Conservation (phyloP, 2,797 vertebrate species). For the Gila robusta region DNA sequence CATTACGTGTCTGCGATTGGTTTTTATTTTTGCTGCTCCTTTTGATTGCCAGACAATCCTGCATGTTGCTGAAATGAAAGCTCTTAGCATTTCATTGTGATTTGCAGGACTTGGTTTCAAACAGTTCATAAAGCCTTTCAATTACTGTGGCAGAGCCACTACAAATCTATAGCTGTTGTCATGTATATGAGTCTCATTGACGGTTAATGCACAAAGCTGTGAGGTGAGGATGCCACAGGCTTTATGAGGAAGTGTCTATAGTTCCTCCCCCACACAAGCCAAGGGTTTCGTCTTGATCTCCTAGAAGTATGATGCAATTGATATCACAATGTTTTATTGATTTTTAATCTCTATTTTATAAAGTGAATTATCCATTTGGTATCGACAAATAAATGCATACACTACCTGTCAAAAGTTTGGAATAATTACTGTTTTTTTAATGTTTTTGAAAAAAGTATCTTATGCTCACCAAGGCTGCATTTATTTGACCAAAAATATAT, state of each 20-base stretch:
- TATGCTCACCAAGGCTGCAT: background rate
- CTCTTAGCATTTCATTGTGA: slow-evolving; percentile 71
- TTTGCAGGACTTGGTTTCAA: slow-evolving; percentile 78
- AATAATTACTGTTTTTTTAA: background rate
- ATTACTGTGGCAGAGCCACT: slow-evolving; percentile 82
- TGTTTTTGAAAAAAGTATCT: background rate
- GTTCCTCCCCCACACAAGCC: slow-evolving; percentile 69
- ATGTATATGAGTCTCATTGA: slow-evolving; percentile 85
- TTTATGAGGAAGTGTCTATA: slow-evolving; percentile 70
- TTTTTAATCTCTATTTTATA: slow-evolving; percentile 70
- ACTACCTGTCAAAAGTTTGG: background rate
- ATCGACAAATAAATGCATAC: background rate
- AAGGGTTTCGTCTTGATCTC: slow-evolving; percentile 77
- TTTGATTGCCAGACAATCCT: slow-evolving; percentile 49
- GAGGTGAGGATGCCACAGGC: slow-evolving; percentile 69
- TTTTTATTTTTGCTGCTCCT: slow-evolving; percentile 48
- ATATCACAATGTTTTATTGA: slow-evolving; percentile 72
- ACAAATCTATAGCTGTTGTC: slow-evolving; percentile 85
- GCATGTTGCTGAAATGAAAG: slow-evolving; percentile 61
- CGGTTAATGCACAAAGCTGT: slow-evolving; percentile 77
- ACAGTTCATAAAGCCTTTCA: slow-evolving; percentile 80
- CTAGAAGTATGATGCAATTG: slow-evolving; percentile 36
- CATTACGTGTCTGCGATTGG: slow-evolving; percentile 5
- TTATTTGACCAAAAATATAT: background rate
- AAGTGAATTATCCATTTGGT: background rate